Evolutionary conservation across 37 sponge, comb jelly and placozoan species (phyloP).

Genomic region (Bolinopsis microptera): DNA sequence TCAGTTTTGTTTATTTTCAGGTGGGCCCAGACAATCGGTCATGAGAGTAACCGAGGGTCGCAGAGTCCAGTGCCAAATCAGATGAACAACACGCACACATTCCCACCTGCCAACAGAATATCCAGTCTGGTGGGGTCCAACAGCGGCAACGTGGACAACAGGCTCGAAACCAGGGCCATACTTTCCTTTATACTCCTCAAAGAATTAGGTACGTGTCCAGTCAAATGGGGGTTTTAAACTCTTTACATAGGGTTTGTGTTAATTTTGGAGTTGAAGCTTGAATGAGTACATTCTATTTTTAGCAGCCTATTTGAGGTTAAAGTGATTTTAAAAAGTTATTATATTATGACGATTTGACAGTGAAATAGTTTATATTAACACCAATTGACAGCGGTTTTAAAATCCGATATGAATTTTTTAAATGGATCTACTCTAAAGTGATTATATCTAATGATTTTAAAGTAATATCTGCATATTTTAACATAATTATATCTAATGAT

Average conservation of each 20-base stretch:
- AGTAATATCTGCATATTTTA: too few relatives aligned
- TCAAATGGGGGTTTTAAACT: too few relatives aligned
- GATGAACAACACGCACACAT: neutral
- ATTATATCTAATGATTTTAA: too few relatives aligned
- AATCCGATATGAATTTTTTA: too few relatives aligned
- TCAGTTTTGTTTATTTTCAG: neutral
- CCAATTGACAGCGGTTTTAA: too few relatives aligned
- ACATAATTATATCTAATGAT: too few relatives aligned
- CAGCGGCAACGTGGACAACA: neutral
- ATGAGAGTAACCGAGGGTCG: conserved; percentile 11
- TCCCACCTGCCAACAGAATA: neutral
- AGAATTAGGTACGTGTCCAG: neutral
- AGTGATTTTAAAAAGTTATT: too few relatives aligned
- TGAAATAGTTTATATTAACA: too few relatives aligned
- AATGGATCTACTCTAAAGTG: too few relatives aligned
- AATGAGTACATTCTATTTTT: too few relatives aligned
- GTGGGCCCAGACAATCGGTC: conserved; percentile 54
- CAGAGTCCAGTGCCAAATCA: neutral
- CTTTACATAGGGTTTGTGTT: neutral
- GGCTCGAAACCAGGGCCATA: conserved; percentile 4
- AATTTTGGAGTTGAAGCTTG: neutral
- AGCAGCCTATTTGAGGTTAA: too few relatives aligned
- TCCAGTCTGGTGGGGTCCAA: neutral
- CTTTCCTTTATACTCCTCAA: conserved; percentile 4
- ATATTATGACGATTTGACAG: too few relatives aligned